These are phyloP conservation scores for Drosophila pallidifrons DNA, from an alignment of 1,140 invertebrate species.

Conservation along the genomic window DNA sequence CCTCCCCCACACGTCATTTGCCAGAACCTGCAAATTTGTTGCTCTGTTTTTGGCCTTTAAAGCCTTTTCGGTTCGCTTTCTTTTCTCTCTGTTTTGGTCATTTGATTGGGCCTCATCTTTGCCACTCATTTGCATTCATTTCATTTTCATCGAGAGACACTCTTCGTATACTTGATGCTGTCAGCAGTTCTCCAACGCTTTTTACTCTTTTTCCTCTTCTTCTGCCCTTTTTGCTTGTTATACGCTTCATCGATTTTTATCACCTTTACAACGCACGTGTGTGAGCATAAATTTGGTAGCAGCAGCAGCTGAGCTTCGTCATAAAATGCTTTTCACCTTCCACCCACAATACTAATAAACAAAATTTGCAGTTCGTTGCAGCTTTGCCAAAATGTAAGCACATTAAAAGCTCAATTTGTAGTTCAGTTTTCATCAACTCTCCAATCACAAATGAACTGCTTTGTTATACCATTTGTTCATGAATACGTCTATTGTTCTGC, in stretches of 20 bases:
- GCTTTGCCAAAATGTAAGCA: too few relatives aligned
- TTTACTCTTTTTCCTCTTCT: too few relatives aligned
- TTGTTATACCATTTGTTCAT: too few relatives aligned
- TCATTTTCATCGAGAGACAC: constrained; percentile 17
- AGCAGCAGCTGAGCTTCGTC: too few relatives aligned
- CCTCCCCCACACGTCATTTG: constrained; percentile 15
- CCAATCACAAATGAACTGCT: too few relatives aligned
- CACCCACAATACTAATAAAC: too few relatives aligned
- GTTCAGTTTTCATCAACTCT: too few relatives aligned
- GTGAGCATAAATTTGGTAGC: too few relatives aligned
- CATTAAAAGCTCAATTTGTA: too few relatives aligned
- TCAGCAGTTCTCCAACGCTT: neutral
- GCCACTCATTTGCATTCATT: constrained; percentile 37
- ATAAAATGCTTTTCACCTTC: too few relatives aligned
- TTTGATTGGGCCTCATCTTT: constrained; percentile 36
- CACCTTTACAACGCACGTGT: neutral
- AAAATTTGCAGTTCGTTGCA: too few relatives aligned
- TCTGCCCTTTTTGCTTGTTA: neutral
- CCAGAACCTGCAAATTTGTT: constrained; percentile 2
- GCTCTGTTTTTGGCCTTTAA: constrained; percentile 12
- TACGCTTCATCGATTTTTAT: neutral
- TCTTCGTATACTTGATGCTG: constrained; percentile 8
- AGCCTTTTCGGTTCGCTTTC: neutral
- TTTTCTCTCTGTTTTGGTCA: constrained; percentile 9
- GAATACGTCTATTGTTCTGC: too few relatives aligned